Conservation (phyloP, 2,888 invertebrate genomes). For the Loripinus fragilis region DNA sequence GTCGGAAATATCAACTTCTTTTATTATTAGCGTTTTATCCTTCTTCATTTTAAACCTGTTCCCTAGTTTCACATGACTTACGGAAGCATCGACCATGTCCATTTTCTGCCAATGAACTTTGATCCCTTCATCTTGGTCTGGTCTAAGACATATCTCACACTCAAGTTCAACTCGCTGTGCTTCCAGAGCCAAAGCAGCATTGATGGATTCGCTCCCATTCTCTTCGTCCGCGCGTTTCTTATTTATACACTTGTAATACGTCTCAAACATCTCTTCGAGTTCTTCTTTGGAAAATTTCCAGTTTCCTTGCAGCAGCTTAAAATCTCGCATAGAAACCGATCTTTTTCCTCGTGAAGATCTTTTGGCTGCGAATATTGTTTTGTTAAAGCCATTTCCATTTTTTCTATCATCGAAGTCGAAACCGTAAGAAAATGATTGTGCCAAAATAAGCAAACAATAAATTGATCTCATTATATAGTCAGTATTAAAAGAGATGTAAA, state of each 20-base stretch:
- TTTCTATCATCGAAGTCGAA: no score
- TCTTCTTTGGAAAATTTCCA: slow-evolving; percentile 60
- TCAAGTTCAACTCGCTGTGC: slow-evolving; percentile 69
- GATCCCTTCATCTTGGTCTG: slow-evolving; percentile 48
- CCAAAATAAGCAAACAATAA: no score
- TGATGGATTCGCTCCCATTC: slow-evolving; percentile 50
- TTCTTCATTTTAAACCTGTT: slow-evolving; percentile 43
- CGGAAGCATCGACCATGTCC: slow-evolving; percentile 57
- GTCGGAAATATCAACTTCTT: slow-evolving; percentile 61
- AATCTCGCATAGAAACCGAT: slow-evolving; percentile 14
- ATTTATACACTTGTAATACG: slow-evolving; percentile 68
- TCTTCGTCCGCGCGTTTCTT: slow-evolving; percentile 38
- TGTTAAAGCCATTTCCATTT: no score
- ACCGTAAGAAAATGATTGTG: no score
- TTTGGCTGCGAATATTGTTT: no score
- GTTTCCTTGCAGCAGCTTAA: slow-evolving; percentile 30
- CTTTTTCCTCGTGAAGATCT: slow-evolving; percentile 12
- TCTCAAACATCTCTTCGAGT: slow-evolving; percentile 56
- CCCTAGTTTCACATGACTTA: slow-evolving; percentile 24
- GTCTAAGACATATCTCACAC: slow-evolving; percentile 65
- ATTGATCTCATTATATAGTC: no score
- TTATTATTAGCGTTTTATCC: slow-evolving; percentile 57
- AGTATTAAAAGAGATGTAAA: no score
- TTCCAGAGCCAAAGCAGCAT: slow-evolving; percentile 67
- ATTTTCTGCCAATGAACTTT: slow-evolving; percentile 67